Base-by-base conservation (phyloP, 2,888 invertebrate species). In the Drosophila pseudotalamancana region DNA sequence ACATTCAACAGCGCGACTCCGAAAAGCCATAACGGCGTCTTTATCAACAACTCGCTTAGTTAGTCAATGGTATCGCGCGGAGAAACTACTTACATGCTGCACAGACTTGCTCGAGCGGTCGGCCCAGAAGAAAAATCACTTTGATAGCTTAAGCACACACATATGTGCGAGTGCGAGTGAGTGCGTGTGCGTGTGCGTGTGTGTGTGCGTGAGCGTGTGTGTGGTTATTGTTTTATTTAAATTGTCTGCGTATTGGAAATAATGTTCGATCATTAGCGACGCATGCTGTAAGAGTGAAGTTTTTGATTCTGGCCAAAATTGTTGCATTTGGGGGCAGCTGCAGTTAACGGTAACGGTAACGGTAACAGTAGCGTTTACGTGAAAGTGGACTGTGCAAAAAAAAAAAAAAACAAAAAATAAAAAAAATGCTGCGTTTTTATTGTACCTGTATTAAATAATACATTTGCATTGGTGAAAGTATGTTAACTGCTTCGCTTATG, bases 401-500 rank as follows among this genome's bases (percentile, higher is more conserved):
- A 8, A 6, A 11, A 5, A 11, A 35, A 35, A 35, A 5, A 11
- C 16, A 35, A 35, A 34, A 34, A 35, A 2, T 12, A 40, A 23
- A 40, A 21, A 43, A 43, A 72, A 61, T 67, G 78, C 67, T 43
- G 54, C 57, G 55, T 37, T 67, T 77, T 64, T 67, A 62, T 76
- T 66, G 62, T 79, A 60, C 48, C 56, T 59, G 61, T 57, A 66
- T 64, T 77, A 74, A 84, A 84, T 77, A 87, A 81, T 84, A 72
- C 72, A 72, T 81, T 77, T 77, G 72, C 79, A 68, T 68, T 73
- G 82, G 82, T 85, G 85, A 82, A 82, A 82, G 82, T 87, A 72
- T 82, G 85, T 76, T 85, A 81, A 87, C 70, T 64, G 82, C 67
- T 81, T 71, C 70, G 43, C 43, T 43, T 43, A 43, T 68, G 56